Percentiles rank a stretch among this genome's conserved stretches.
These are phyloP conservation scores for Gambusia holbrooki DNA, from an alignment of 2,113 vertebrate species.

Conservation along the genomic window DNA sequence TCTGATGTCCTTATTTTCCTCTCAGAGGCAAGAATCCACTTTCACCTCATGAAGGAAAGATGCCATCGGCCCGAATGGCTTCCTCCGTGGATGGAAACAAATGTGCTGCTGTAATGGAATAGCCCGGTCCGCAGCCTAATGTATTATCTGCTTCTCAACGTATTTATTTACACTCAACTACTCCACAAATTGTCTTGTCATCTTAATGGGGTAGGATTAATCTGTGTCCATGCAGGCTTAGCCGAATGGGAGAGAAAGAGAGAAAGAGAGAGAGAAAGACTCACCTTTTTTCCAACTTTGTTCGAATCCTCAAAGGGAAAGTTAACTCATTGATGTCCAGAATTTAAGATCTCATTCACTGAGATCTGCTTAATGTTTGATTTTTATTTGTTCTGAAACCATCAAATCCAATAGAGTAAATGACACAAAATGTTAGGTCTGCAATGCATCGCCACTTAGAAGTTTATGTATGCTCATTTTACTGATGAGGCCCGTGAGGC, in stretches of 20 bases:
- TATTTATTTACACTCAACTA: slow-evolving; percentile 87
- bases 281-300: slow-evolving; percentile 76
- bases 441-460: no score
- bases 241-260: slow-evolving; percentile 69
- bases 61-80: slow-evolving; percentile 65
- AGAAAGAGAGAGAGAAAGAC: slow-evolving; percentile 58
- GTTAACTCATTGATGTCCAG: slow-evolving; percentile 56
- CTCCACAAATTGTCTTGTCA: slow-evolving; percentile 84
- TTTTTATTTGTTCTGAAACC: slow-evolving; percentile 8
- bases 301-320: slow-evolving; percentile 60
- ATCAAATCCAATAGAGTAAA: slow-evolving; percentile 6
- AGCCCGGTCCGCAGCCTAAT: slow-evolving; percentile 81
- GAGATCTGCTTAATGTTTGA: background rate
- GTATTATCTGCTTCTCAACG: slow-evolving; percentile 83
- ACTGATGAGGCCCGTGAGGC: background rate
- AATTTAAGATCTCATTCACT: background rate
- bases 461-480: background rate
- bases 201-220: slow-evolving; percentile 83
- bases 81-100: slow-evolving; percentile 82
- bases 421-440: background rate
- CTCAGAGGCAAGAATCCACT: slow-evolving; percentile 70
- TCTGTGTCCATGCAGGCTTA: slow-evolving; percentile 79
- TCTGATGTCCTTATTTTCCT: slow-evolving; percentile 77
- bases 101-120: slow-evolving; percentile 81
- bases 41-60: slow-evolving; percentile 77